A percentile compares a stretch with the other conserved stretches of the same genome.
phyloP scores from a whole-genome alignment of 2,797 vertebrate genomes.

The Lagodon rhomboides region DNA sequence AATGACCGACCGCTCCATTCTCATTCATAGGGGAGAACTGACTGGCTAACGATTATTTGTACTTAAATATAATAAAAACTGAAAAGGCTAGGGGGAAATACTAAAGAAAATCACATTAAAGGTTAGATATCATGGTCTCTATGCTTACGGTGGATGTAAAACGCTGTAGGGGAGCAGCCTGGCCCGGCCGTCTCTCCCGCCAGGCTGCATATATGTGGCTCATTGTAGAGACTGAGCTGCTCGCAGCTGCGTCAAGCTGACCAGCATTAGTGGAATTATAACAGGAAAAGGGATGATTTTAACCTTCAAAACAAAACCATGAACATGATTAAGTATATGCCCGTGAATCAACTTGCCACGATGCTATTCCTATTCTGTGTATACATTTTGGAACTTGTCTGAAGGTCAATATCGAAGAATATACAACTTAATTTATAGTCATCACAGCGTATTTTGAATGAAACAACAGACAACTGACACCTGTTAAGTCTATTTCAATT shows the following conservation, averaged over 20 bases:
- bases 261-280: accelerated
- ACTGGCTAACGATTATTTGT: not conserved
- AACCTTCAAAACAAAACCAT: conserved; percentile 32
- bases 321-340: too few relatives aligned
- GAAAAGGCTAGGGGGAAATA: accelerated
- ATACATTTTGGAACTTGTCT: too few relatives aligned
- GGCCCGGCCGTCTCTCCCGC: not conserved
- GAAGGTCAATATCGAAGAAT: too few relatives aligned
- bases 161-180: not conserved
- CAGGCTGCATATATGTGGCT: not conserved
- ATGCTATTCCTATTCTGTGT: too few relatives aligned
- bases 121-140: accelerated
- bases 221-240: conserved; percentile 12
- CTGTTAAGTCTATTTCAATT: too few relatives aligned
- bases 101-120: accelerated
- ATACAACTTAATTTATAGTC: too few relatives aligned
- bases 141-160: accelerated
- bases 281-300: not conserved
- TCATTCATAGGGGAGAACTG: conserved; percentile 37
- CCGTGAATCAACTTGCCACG: not conserved
- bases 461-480: too few relatives aligned
- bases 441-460: not conserved
- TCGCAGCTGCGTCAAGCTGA: not conserved
- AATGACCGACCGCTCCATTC: conserved; percentile 56
- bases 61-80: not conserved